Evolutionary conservation across 2,888 invertebrate genomes (phyloP), one percentile per base, ranked within the genome.

Genomic region (Hypomecis atomaria): DNA sequence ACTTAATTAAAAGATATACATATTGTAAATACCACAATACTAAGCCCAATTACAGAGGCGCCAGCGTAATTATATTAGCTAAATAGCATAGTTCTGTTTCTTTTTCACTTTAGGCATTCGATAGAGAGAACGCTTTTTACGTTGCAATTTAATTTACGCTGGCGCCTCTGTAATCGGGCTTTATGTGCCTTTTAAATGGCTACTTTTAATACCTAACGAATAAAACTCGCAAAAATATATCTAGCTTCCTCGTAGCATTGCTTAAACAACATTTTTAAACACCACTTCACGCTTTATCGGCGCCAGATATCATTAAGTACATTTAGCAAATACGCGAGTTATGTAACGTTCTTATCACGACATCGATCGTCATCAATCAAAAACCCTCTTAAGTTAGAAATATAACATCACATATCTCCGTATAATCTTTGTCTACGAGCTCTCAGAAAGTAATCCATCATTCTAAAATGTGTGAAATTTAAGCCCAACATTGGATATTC

Each of bases 401-500:
- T 65, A 70, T 58, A 23, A 61, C 54, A 55, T 66, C 54, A 66
- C 63, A 44, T 68, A 70, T 66, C 57, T 65, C 42, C 47, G 54
- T 61, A 62, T 71, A 71, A 79, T 79, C 78, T 78, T 71, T 73
- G 74, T 79, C 72, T 71, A 48, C 62, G 23, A 75, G 74, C 62
- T 74, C 68, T 70, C 47, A 75, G 55, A 59, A 48, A 59, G 64
- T 63, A 66, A 82, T 82, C 77, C 73, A 81, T 79, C 79, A 76
- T 65, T 49, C 59, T 47, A 40, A 56, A 58, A 60, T 65, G 57
- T 65, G 54, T 67, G 58, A 71, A 70, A 66, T 66, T 65, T 61
- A 66, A 45, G 13, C 62, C 56, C 59, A 62, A 63, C 48, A 45
- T 36, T 40, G 9, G 43, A 40, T 5, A 40, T 10, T 40, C 10